Evolutionary conservation across 1,140 invertebrate species (phyloP), one percentile per base, ranked within the genome.

Genomic region (Sitobion miscanthi): DNA sequence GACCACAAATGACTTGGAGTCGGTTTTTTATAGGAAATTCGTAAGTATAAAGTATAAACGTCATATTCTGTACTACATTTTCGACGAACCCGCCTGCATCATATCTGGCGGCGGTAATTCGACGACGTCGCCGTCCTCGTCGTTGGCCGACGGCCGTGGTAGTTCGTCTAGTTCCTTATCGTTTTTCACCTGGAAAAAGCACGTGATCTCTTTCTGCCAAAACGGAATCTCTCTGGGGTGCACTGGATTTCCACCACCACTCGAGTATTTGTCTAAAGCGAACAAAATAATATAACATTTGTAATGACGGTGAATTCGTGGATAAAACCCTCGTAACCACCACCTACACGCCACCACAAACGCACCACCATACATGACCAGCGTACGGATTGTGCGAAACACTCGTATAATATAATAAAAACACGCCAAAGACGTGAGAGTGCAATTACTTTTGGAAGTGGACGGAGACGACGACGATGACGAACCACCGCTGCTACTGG

Each of bases 131-230:
- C 57, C 47, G n/a, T 54, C 88, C 1, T 38, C 89, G 4, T 77
- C 35, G 25, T 90, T 90, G 89, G 38, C 23, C 38, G 54, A n/a
- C 42, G 21, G 83, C 11, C 2, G 62, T 77, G 42, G 14, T 47
- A 14, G 42, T 54, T 38, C 38, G 38, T 38, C 38, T 38, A 38
- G 1, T 38, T 89, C 52, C 42, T 42, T 4, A 21, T 90, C 20
- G 4, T 45, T 25, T 38, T 90, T 69, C 17, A 30, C 25, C 89
- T 20, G 23, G 85, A 96, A 95, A 94, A 96, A 96, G 62, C 94
- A 95, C 3, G 96, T 96, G 87, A 96, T 96, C 0, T 95, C 95
- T 90, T 95, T 95, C 94, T 96, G 96, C 96, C 96, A 96, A 54
- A 95, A 95, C 0, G 96, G 96, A 9, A 95, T 96, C 91, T 96